Conservation (phyloP, 64 coral and sea anemone genomes). For the Trachythela sp. region DNA sequence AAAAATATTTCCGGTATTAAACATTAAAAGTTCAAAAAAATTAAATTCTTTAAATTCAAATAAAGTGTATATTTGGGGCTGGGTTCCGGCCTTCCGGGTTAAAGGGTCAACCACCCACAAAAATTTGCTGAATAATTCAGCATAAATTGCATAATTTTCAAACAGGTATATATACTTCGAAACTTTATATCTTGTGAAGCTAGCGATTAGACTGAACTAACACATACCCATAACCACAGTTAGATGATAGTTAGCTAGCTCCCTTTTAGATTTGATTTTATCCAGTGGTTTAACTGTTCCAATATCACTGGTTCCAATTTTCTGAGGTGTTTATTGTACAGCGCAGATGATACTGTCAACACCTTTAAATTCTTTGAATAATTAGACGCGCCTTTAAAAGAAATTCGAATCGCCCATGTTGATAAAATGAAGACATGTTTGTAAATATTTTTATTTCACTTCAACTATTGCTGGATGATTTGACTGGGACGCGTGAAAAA, state of each 20-base stretch:
- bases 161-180: too few species aligned
- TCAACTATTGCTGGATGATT: background rate
- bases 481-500: background rate
- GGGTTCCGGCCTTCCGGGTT: background rate
- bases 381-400: background rate
- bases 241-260: too few species aligned
- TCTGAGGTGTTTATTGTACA: background rate
- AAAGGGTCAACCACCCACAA: background rate
- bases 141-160: background rate
- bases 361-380: background rate
- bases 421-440: background rate
- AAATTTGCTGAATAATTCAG: background rate
- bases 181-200: too few species aligned
- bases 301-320: background rate
- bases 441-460: background rate
- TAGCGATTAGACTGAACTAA: too few species aligned
- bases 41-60: too few species aligned
- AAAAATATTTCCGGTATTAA: too few species aligned
- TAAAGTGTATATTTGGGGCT: background rate
- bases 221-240: too few species aligned
- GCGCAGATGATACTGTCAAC: background rate
- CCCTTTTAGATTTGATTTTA: too few species aligned
- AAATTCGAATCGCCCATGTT: background rate
- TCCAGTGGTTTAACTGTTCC: too few species aligned
- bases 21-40: too few species aligned